A percentile compares a stretch with the other conserved stretches of the same genome.
These are phyloP conservation scores for Cybosia mesomella DNA, from an alignment of 2,888 invertebrate species.

Conservation along the genomic window DNA sequence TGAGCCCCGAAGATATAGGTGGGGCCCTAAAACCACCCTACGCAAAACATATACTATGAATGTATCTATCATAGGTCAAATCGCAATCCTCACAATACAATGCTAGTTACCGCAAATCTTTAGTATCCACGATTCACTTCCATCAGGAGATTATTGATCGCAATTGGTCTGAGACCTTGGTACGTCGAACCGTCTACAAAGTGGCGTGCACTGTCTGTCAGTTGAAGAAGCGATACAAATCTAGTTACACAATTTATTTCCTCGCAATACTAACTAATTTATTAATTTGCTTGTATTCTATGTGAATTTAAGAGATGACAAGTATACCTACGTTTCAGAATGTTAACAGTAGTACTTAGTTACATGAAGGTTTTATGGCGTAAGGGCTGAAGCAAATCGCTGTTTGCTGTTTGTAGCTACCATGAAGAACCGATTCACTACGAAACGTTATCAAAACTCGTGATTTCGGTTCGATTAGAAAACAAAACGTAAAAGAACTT, in stretches of 20 bases:
- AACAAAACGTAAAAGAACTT: too few relatives aligned
- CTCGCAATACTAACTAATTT: neutral
- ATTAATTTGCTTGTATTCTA: neutral
- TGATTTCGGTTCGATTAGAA: too few relatives aligned
- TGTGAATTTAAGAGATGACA: neutral
- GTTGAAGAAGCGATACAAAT: neutral
- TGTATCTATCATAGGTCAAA: neutral
- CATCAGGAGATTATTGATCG: neutral
- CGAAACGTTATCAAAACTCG: too few relatives aligned
- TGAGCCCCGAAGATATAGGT: too few relatives aligned
- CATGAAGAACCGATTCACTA: too few relatives aligned
- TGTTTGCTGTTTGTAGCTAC: too few relatives aligned
- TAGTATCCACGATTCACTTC: slow-evolving; percentile 5
- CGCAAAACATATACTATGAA: too few relatives aligned
- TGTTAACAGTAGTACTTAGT: too few relatives aligned
- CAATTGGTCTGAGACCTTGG: neutral
- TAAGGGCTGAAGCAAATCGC: too few relatives aligned
- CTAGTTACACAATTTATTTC: neutral
- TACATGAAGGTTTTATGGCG: too few relatives aligned
- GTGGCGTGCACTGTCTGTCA: neutral
- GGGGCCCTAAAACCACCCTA: too few relatives aligned
- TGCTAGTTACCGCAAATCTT: neutral
- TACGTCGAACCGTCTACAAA: neutral
- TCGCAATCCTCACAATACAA: neutral
- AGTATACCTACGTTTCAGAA: too few relatives aligned